These are phyloP conservation scores for Bombus waltoni DNA, from an alignment of 1,140 invertebrate genomes.

Conservation along the genomic window DNA sequence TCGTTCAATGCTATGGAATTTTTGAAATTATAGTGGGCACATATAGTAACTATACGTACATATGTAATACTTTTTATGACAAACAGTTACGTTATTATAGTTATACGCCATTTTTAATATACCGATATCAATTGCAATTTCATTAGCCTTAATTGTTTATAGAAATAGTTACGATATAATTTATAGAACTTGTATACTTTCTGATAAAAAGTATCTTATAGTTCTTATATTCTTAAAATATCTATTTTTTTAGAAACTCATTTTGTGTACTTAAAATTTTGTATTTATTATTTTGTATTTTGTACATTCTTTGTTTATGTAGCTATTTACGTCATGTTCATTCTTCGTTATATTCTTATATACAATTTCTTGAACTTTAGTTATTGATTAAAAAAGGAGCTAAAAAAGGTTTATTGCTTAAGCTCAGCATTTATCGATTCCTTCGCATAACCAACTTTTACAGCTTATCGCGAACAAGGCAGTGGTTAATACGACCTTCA, in stretches of 20 bases:
- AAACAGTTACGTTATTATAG: too few relatives aligned
- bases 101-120: not conserved
- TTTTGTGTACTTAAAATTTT: not conserved
- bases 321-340: not conserved
- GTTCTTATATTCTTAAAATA: not conserved
- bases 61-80: not conserved
- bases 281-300: not conserved
- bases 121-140: not conserved
- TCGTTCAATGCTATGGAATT: not conserved
- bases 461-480: slow-evolving; percentile 24
- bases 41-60: too few relatives aligned
- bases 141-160: not conserved
- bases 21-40: not conserved
- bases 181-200: not conserved
- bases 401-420: slow-evolving; percentile 3
- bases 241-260: not conserved
- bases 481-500: slow-evolving; percentile 23
- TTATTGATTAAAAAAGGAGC: not conserved
- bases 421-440: slow-evolving; percentile 2
- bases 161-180: not conserved
- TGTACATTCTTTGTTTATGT: not conserved
- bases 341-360: not conserved
- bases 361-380: not conserved
- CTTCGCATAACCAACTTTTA: not conserved
- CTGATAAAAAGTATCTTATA: not conserved